Evolutionary conservation across 1,140 invertebrate genomes (phyloP).

Genomic region (Globodera ellingtonae): DNA sequence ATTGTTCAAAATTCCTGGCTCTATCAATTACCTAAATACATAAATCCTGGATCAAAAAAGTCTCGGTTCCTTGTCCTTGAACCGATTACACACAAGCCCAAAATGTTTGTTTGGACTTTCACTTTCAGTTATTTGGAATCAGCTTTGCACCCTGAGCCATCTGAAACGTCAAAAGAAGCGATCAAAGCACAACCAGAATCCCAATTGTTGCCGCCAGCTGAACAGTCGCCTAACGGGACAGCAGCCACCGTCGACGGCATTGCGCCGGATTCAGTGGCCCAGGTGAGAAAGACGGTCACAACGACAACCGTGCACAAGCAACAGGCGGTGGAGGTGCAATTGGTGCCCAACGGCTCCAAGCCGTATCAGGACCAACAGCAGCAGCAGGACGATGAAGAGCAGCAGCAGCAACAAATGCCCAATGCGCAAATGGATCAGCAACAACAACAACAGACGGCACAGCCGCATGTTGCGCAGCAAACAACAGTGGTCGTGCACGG

Average conservation of each 20-base stretch:
- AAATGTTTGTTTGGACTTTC: not conserved
- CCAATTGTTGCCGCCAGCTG: not conserved
- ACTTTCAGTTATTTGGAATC: constrained; percentile 8
- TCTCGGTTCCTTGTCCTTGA: too few species aligned
- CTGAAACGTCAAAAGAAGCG: not conserved
- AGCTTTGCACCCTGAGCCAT: not conserved
- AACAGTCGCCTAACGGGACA: not conserved
- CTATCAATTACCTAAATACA: too few species aligned
- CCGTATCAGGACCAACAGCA: not conserved
- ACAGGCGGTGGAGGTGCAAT: not conserved
- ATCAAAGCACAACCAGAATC: not conserved
- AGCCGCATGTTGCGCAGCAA: not conserved
- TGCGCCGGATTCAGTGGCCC: not conserved
- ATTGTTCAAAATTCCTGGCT: too few species aligned
- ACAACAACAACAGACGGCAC: constrained; percentile 2
- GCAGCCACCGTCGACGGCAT: not conserved
- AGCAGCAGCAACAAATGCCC: not conserved
- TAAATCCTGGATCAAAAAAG: too few species aligned
- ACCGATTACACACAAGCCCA: not conserved
- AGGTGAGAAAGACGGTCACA: constrained; percentile 6
- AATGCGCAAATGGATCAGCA: not conserved
- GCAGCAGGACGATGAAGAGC: not conserved
- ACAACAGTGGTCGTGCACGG: too few species aligned
- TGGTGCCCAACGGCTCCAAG: too few species aligned
- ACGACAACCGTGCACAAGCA: not conserved